Evolutionary conservation across 1,140 invertebrate species (phyloP), one percentile per base, ranked within the genome.

Genomic region (Danaus plexippus): DNA sequence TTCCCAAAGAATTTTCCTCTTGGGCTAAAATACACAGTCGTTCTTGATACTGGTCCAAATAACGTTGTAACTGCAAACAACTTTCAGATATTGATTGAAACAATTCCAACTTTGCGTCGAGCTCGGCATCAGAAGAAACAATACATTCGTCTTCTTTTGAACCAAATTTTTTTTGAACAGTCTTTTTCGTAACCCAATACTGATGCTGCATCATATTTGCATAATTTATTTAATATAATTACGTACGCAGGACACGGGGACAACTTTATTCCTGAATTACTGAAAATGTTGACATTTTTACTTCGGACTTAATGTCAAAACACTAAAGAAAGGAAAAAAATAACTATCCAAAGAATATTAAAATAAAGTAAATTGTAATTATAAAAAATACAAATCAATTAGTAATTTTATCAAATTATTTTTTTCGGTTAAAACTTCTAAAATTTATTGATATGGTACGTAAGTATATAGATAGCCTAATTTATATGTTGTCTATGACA

Each of bases 111-210:
- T 99, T 99, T 3, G 98, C 94, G 89, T 99, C 98, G 4, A 99
- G 88, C 76, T 98, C 95, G 8, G 97, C 93, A 88, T 99, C 98
- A 0, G 96, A 98, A 12, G 98, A 92, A 11, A 98, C 92, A 68
- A 99, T 93, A 89, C 96, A 97, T 61, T 98, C 97, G 83, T 99
- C 98, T 88, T 99, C 97, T 88, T 99, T 99, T 74, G 97, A 96
- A 7, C 97, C 97, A 11, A 99, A 88, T 89, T 98, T 99, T 69
- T 95, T 90, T 53, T 97, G 92, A 22, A 99, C 92, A 48, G 95
- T 93, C 88, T 99, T 97, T 79, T 99, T 99, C 4, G 98, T 98
- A 40, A 98, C 94, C 97, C 97, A 99, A 87, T 96, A 99, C 63
- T 98, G 96, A 80, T 98, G 95, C 80, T 98, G 96, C 91, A 98